These are phyloP conservation scores for Trichomalopsis sarcophagae DNA, from an alignment of 1,140 invertebrate genomes.

Conservation along the genomic window DNA sequence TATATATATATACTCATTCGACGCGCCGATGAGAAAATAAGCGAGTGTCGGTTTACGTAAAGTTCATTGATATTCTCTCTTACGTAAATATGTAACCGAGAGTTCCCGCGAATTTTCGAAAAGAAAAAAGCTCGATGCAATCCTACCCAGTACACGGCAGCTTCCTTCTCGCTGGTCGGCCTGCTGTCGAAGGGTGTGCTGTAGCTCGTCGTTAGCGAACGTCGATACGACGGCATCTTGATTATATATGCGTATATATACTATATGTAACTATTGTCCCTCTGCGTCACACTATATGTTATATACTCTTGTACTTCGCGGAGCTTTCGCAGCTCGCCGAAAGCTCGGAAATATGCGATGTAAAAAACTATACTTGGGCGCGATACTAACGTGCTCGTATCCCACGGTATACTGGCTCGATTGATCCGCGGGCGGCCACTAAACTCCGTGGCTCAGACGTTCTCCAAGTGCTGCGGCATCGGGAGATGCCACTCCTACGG, in stretches of 20 bases:
- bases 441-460: conserved; percentile 60
- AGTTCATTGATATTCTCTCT: background rate
- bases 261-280: no score
- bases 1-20: conserved; percentile 21
- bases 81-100: background rate
- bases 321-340: background rate
- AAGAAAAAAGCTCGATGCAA: background rate
- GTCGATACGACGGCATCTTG: conserved; percentile 39
- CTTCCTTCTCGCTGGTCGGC: conserved; percentile 69
- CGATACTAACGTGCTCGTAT: conserved; percentile 3
- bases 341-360: conserved; percentile 20
- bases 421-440: conserved; percentile 72
- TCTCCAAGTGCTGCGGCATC: conserved; percentile 62
- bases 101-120: no score
- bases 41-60: background rate
- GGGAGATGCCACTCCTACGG: conserved; percentile 63
- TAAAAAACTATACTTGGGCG: background rate
- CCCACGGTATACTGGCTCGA: conserved; percentile 63
- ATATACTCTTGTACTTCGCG: conserved; percentile 5
- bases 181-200: conserved; percentile 15
- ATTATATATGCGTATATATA: background rate
- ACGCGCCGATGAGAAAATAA: no score
- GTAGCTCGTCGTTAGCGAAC: conserved; percentile 32
- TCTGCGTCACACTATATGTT: background rate
- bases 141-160: conserved; percentile 71